Evolutionary conservation across 2,888 invertebrate genomes (phyloP), one percentile per base, ranked within the genome.

Genomic region (Gortyna flavago): DNA sequence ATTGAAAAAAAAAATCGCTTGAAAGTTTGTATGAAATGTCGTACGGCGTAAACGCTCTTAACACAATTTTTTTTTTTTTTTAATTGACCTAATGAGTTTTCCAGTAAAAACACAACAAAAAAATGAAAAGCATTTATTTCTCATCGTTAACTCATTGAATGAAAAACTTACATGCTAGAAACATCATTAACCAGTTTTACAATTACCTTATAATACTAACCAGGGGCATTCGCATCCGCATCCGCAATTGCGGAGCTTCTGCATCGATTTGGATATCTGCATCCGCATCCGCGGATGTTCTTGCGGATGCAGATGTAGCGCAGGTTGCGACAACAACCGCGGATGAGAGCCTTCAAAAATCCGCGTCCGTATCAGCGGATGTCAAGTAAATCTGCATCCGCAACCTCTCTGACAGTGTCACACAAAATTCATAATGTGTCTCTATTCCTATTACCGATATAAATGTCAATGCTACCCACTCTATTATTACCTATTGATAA

Each of bases 81-180:
- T n/a, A n/a, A n/a, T 59, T 16, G 5, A 13, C n/a, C 11, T n/a
- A 6, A 13, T 6, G 7, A 29, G 35, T 62, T 62, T 35, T 62
- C 21, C 21, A 70, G 2, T n/a, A 69, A 68, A 68, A 69, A 35
- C 21, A 11, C 7, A 54, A 38, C 38, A 25, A 51, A 0, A 72
- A 38, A 70, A 11, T 54, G 0, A 35, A 44, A 59, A 16, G 29
- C 7, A 38, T 75, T 72, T 72, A 75, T 72, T 72, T 61, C 16
- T 59, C 44, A 61, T 29, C 18, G 21, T 29, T 44, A 7, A 44
- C 9, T 32, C 7, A 8, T 21, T n/a, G 9, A 59, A 41, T 13
- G 32, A 57, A 35, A 32, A 44, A 59, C 5, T 32, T 72, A 41
- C 8, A 2, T 51, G 0, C 6, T 66, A 65, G 32, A 71, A 65